Conservation (phyloP, 2,888 invertebrate genomes). For the Saturnia japonica region DNA sequence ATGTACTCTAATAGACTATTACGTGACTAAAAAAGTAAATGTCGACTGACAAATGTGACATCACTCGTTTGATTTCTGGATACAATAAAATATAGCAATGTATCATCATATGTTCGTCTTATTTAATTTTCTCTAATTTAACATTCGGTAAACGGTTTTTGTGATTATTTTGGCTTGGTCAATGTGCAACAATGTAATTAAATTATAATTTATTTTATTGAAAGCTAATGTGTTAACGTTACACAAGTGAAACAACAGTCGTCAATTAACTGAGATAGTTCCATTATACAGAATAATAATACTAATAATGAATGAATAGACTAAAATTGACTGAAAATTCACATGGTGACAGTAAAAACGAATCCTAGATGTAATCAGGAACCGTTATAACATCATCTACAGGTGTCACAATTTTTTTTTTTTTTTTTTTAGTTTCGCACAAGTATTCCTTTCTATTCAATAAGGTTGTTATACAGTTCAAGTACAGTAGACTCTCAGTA, state of each 20-base stretch:
- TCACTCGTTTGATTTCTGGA: too few species aligned
- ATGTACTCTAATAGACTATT: background rate
- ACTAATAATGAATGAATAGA: background rate
- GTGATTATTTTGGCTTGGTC: too few species aligned
- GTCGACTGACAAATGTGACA: too few species aligned
- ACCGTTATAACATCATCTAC: background rate
- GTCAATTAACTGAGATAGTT: background rate
- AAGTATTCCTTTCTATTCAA: background rate
- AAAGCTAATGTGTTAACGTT: background rate
- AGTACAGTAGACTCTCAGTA: too few species aligned
- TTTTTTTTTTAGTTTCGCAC: background rate
- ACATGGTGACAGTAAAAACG: background rate
- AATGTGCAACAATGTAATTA: background rate
- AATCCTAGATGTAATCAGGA: background rate
- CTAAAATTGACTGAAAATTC: background rate
- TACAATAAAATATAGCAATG: too few species aligned
- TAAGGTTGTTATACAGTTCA: background rate
- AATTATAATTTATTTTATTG: background rate
- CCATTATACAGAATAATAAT: background rate
- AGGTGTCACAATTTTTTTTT: too few species aligned
- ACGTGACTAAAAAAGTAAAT: too few species aligned
- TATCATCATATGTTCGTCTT: too few species aligned
- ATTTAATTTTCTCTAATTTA: too few species aligned
- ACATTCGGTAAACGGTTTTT: too few species aligned
- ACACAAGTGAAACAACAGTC: background rate